Base-by-base conservation (phyloP, 1,140 invertebrate species). In the Bombus fervidus region DNA sequence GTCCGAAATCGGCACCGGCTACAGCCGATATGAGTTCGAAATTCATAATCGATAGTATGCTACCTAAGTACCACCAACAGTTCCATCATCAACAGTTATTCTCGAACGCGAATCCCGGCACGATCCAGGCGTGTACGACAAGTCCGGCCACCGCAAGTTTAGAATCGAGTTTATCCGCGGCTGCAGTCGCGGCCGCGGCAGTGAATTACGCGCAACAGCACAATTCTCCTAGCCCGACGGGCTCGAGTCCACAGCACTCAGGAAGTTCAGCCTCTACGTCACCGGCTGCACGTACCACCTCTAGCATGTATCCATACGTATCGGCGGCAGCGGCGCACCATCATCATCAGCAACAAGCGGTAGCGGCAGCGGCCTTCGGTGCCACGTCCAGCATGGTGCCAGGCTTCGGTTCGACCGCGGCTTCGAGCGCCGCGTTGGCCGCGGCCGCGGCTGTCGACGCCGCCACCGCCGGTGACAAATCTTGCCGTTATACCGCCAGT, bases 41-140 rank as follows among this genome's bases (percentile, higher is more conserved):
- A 97, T 98, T 98, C 96, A 97, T 98, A 97, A 98, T 98, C 96
- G 98, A 98, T 98, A 98, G 98, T 96, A 98, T 98, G 98, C 97
- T 99, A 96, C 98, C 98, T 91, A 98, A 98, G 96, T 99, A 99
- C 96, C 97, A 97, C 94, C 97, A 97, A 93, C 97, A 97, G 95
- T 97, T 97, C 93, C 97, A 96, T 95, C 97, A 97, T 96, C 96
- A 96, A 89, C 96, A 96, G 92, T 95, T 96, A 91, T 96, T 96
- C 94, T 94, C 95, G 86, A 95, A 93, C 90, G 95, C 95, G 66
- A 95, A 96, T 80, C 95, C 95, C 82, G 95, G 89, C 93, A 95
- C 92, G 34, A 92, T 95, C 80, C 93, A 95, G 83, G 92, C 92
- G 77, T 95, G 95, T 90, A 95, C 95, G 83, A 94, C 95, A 94